Evolutionary conservation across 2,797 vertebrate species (phyloP), one percentile per base, ranked within the genome.

Genomic region (Spondyliosoma cantharus): DNA sequence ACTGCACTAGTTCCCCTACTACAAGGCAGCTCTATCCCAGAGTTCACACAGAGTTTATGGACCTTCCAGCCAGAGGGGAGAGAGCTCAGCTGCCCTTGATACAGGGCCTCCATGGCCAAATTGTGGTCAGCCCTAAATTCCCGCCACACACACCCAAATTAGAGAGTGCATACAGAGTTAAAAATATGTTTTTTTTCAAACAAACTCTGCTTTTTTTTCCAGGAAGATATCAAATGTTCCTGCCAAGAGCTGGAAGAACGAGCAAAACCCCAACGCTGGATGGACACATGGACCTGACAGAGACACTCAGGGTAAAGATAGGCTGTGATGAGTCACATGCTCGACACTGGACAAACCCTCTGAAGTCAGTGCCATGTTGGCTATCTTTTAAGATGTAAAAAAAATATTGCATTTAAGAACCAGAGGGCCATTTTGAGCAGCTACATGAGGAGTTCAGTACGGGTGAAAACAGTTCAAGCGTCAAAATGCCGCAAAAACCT

Each of bases 141-240:
- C 87, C 77, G 68, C 89, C 90, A 90, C 88, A 91, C 89, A 89
- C 86, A 90, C 88, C 86, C 86, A 92, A 94, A 94, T 94, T 94
- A 93, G 80, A 93, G 93, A 93, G 89, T 88, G 86, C 91, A 90
- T 12, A 88, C 86, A 48, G 74, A 92, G 90, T 93, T 91, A 92
- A 93, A 93, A 93, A 92, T 92, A 90, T 81, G 1, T 83, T 85
- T 81, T 79, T 87, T 87, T 81, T 79, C 49, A 81, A 86, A 83
- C 71, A 57, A 80, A 72, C 61, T 65, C 43, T 74, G 24, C 68
- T 88, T 81, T 71, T 82, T 87, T 82, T 84, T 74, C 79, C 86
- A 82, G 82, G 78, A 91, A 91, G 87, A 90, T 90, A 85, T 89
- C 64, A 75, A 80, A 86, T 84, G 86, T 90, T 89, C 82, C 87